These are phyloP conservation scores for Stegodyphus dumicola DNA, from an alignment of 1,140 invertebrate species.

Conservation along the genomic window DNA sequence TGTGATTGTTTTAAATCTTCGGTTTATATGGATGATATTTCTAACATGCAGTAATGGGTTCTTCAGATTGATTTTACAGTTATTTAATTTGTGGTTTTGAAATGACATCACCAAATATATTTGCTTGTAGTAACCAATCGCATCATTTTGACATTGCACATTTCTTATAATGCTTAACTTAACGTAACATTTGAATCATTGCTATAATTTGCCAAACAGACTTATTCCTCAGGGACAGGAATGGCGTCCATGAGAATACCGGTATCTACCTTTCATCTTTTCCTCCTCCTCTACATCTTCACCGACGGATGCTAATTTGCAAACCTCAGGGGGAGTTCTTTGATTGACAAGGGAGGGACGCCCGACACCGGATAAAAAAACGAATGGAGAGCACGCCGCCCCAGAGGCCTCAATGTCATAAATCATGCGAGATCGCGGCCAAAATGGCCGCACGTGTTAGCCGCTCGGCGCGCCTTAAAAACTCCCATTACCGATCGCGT, in stretches of 20 bases:
- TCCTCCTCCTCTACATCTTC: not conserved
- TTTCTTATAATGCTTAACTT: too few relatives aligned
- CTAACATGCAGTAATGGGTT: too few relatives aligned
- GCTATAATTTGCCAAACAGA: not conserved
- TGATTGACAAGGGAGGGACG: slow-evolving; percentile 29
- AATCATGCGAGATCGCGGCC: slow-evolving; percentile 31
- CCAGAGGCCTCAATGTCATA: slow-evolving; percentile 24
- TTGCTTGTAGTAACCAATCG: too few relatives aligned
- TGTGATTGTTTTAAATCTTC: too few relatives aligned
- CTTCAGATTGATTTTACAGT: too few relatives aligned
- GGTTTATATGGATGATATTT: too few relatives aligned
- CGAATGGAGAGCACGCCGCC: slow-evolving; percentile 1
- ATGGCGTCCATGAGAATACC: not conserved
- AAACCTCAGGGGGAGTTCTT: slow-evolving; percentile 6
- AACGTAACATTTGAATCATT: too few relatives aligned
- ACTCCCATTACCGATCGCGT: not conserved
- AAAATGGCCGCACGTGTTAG: slow-evolving; percentile 43
- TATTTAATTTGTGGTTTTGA: too few relatives aligned
- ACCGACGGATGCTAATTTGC: slow-evolving; percentile 18
- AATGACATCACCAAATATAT: too few relatives aligned
- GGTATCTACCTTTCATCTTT: not conserved
- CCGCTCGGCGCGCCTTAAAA: slow-evolving; percentile 8
- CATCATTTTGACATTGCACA: too few relatives aligned
- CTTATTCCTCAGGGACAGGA: not conserved
- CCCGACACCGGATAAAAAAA: slow-evolving; percentile 1